Percentiles rank a stretch among this genome's conserved stretches.
Evolutionary conservation across 2,113 vertebrate genomes (phyloP).

Genomic region (Dendropsophus ebraccatus): DNA sequence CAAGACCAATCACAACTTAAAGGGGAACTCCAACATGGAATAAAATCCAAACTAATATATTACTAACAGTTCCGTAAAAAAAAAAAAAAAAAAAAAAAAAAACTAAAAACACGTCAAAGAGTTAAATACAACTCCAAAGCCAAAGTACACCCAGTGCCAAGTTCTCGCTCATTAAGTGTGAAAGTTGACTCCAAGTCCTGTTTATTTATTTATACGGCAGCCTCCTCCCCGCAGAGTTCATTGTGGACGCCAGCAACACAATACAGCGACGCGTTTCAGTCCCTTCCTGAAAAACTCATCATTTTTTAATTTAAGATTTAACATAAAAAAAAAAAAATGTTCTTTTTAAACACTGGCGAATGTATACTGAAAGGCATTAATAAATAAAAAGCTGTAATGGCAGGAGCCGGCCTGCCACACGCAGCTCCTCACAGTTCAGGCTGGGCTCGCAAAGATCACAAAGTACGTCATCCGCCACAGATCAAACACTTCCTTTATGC

Average conservation of each 20-base stretch:
- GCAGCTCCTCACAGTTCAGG: slow-evolving; percentile 14
- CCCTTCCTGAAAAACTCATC: neutral
- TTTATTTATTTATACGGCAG: slow-evolving; percentile 36
- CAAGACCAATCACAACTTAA: too few species aligned
- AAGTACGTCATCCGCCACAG: slow-evolving; percentile 25
- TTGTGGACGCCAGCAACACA: neutral
- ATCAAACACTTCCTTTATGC: slow-evolving; percentile 45
- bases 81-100: neutral
- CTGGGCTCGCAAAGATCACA: slow-evolving; percentile 47
- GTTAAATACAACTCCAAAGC: neutral
- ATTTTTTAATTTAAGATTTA: neutral
- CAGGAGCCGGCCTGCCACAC: neutral
- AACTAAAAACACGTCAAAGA: neutral
- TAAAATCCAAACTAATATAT: neutral
- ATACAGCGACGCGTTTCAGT: neutral
- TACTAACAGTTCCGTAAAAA: neutral
- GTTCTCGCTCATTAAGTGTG: neutral
- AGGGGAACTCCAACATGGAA: too few species aligned
- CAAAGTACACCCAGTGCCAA: neutral
- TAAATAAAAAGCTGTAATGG: neutral
- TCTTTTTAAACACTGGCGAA: neutral
- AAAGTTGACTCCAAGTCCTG: neutral
- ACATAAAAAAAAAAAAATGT: neutral
- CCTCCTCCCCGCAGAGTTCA: slow-evolving; percentile 5
- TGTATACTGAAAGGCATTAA: neutral